Evolutionary conservation across 1,140 invertebrate genomes (phyloP), one percentile per base, ranked within the genome.

Genomic region (Aphidius gifuensis): DNA sequence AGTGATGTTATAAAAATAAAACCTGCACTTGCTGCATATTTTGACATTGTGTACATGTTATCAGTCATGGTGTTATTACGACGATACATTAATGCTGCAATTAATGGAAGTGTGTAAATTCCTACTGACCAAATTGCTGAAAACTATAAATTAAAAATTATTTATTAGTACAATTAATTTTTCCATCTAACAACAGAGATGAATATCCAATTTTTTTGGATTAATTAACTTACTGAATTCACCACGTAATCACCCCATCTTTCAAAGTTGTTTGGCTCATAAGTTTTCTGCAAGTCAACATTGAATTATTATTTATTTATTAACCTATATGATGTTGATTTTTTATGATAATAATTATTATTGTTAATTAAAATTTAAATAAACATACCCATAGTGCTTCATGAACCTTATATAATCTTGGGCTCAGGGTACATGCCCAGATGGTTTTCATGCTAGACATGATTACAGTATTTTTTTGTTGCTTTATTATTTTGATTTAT

Each of bases 51-150:
- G 42, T 82, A 49, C 74, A 71, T 55, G 85, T 85, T 86, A 11
- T 91, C 89, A 6, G 81, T 69, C 6, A 85, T 76, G 49, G 88
- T 84, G 67, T 89, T 87, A 60, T 87, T 88, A 73, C 85, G 85
- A 61, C 86, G 84, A 74, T 90, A 92, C 9, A 92, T 78, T 56
- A 89, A 86, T 63, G 85, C 85, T n/a, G 85, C 83, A 38, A 93
- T 78, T 57, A 93, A 74, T n/a, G 92, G 92, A 44, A 90, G 88
- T 6, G 88, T 85, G 70, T 92, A 94, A 48, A 88, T 77, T 7
- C 85, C 84, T 21, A 93, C 78, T 46, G 89, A 90, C 84, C 87
- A 87, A 65, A 91, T 84, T 44, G 90, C 72, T 50, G 76, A 75
- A 55, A 85, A 76, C 83, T 86, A 65, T 44, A 80, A 49, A 53